Evolutionary conservation across 2,113 vertebrate species (phyloP), one percentile per base, ranked within the genome.

Genomic region (Varanus komodoensis): DNA sequence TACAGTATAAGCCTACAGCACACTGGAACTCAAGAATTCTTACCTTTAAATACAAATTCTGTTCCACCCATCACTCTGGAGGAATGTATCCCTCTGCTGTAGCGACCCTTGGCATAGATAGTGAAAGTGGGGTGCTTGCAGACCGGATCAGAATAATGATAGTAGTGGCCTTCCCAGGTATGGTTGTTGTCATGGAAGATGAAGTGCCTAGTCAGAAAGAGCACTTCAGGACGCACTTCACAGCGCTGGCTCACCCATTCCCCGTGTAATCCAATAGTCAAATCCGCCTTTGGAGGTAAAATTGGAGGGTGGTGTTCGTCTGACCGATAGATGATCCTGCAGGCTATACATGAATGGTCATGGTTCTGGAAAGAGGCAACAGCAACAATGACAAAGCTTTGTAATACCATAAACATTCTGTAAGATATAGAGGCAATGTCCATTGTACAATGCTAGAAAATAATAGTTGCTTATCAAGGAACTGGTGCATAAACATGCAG

Each of bases 211-310:
- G 99, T 99, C 92, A 99, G 98, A 96, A 99, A 99, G 91, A 99
- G 98, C 38, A 99, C 99, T 92, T 99, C 99, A 0, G 99, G 99
- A 3, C 99, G 98, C 8, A 99, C 98, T 95, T 99, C 99, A 0
- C 99, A 99, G 88, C 98, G 98, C 95, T 98, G 99, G 95, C 98
- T 99, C 94, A 98, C 99, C 99, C 99, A 99, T 96, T 99, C 98
- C 0, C 99, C 99, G 0, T 98, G 98, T 68, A 99, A 94, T 2
- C 98, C 98, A 0, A 99, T 98, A 0, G 98, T 97, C 92, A 98
- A 97, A 94, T 99, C 99, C 0, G 98, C 97, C 57, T 97, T 98
- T 0, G 98, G 98, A 8, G 98, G 98, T 84, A 99, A 95, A 93
- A 99, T 98, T 50, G 99, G 98, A 0, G 99, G 99, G 88, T 98